phyloP scores from a whole-genome alignment of 2,888 invertebrate species.

The Ypsolopha scabrella region DNA sequence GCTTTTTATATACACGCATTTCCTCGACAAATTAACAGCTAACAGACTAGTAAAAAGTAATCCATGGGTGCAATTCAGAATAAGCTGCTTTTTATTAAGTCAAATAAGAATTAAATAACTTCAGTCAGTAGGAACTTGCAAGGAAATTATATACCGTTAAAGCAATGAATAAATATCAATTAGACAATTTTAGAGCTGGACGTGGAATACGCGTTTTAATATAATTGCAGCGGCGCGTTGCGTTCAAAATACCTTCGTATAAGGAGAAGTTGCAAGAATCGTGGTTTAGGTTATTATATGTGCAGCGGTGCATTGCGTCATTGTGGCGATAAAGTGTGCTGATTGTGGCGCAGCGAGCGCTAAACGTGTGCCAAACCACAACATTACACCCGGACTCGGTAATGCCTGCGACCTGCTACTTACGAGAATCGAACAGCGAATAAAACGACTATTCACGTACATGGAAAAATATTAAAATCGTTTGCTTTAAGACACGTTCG shows the following conservation, averaged over 20 bases:
- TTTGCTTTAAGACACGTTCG: constrained; percentile 2
- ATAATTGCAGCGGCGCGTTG: background rate
- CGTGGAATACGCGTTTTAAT: background rate
- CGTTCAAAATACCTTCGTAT: constrained; percentile 1
- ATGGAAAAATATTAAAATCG: background rate
- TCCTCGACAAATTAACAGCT: no score
- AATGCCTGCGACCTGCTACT: background rate
- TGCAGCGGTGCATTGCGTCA: constrained; percentile 9
- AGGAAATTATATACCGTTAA: background rate
- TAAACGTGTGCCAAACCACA: constrained; percentile 8
- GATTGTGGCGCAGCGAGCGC: constrained; percentile 6
- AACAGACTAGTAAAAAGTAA: no score
- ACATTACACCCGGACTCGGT: background rate
- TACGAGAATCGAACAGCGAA: no score
- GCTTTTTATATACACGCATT: no score
- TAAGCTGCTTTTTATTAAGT: no score
- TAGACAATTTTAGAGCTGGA: background rate
- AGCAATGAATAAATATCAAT: constrained; percentile 2
- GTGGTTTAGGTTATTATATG: background rate
- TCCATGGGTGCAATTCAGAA: no score
- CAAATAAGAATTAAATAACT: no score
- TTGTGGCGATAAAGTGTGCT: constrained; percentile 4
- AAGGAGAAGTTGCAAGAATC: constrained; percentile 1
- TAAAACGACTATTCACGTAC: background rate
- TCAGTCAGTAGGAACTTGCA: background rate